Base-by-base conservation (phyloP, 1,140 invertebrate genomes). In the Trichomalopsis sarcophagae region DNA sequence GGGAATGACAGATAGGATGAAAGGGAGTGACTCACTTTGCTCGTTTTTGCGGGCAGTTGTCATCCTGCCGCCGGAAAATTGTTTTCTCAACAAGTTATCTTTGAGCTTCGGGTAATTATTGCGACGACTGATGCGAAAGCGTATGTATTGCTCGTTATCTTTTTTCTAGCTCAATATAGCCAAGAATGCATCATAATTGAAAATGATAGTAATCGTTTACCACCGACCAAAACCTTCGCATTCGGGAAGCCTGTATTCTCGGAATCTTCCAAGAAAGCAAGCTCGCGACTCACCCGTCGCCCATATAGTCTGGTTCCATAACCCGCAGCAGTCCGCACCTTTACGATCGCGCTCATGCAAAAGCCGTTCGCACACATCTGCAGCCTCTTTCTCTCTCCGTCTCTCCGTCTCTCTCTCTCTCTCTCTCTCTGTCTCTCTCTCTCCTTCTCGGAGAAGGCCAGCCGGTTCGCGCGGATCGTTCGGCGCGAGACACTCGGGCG, bases 231-330 rank as follows among this genome's bases (percentile, higher is more conserved):
- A 62, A 21, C 21, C 17, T n/a, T 62, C 21, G 21, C 17, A n/a
- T 62, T 50, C 9, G 82, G 76, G 76, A 62, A 84, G 55, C 47
- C 82, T 73, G 76, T 17, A 71, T 86, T 86, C 85, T 62, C 50
- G 82, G 85, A 55, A 86, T 84, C 77, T 86, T 86, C 85, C 79
- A 44, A 83, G 82, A 86, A 86, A 69, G 82, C 27, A 7, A n/a
- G 17, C 76, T 50, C 68, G 30, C 71, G 30, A 83, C 30, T 62
- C 55, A 55, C 17, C 55, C 55, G 55, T 62, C 55, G 55, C 55
- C 17, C 21, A 62, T 27, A 27, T 27, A 27, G 55, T 62, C 55
- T n/a, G 17, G 55, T 55, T 55, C 50, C 21, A 62, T 21, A 62
- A 62, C 55, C 17, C 55, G 55, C 17, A 21, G 1, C 55, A 55